phyloP scores from a whole-genome alignment of 2,797 vertebrate genomes.

The Helostoma temminkii region DNA sequence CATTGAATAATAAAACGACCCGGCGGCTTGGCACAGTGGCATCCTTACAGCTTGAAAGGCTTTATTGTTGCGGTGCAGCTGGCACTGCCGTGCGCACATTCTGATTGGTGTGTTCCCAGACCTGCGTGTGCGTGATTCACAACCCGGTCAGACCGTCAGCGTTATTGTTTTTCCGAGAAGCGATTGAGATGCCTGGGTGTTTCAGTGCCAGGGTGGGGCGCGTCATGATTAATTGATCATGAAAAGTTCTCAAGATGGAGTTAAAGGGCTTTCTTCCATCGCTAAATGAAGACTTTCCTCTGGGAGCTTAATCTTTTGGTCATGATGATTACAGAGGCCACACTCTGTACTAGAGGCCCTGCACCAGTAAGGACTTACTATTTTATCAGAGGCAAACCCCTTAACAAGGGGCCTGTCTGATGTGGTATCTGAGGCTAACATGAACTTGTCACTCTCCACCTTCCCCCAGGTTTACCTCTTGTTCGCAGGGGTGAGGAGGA shows the following conservation, averaged over 20 bases:
- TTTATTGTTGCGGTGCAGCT: slow-evolving; percentile 79
- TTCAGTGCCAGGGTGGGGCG: slow-evolving; percentile 56
- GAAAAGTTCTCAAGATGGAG: slow-evolving; percentile 26
- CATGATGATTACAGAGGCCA: neutral
- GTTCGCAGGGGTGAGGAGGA: slow-evolving; percentile 80
- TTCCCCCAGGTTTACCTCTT: slow-evolving; percentile 72
- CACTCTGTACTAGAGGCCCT: no score
- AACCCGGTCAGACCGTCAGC: slow-evolving; percentile 3
- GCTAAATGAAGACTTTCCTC: neutral
- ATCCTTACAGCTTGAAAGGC: slow-evolving; percentile 68
- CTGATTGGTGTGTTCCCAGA: slow-evolving; percentile 53
- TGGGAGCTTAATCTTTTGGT: neutral
- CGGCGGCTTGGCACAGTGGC: slow-evolving; percentile 68
- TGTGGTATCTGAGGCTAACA: neutral
- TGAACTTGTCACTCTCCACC: neutral
- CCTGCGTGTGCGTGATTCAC: slow-evolving; percentile 49
- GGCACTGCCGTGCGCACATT: slow-evolving; percentile 60
- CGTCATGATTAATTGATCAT: slow-evolving; percentile 73
- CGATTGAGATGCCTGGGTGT: slow-evolving; percentile 3
- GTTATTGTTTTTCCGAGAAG: slow-evolving; percentile 10
- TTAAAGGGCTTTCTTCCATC: neutral
- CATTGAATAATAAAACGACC: slow-evolving; percentile 41
- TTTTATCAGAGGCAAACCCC: neutral
- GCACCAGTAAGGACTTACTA: neutral
- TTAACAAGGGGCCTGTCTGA: neutral